Conservation (phyloP, 35 echinoderm and acorn worm genomes). For the Nesometra sesokonis region DNA sequence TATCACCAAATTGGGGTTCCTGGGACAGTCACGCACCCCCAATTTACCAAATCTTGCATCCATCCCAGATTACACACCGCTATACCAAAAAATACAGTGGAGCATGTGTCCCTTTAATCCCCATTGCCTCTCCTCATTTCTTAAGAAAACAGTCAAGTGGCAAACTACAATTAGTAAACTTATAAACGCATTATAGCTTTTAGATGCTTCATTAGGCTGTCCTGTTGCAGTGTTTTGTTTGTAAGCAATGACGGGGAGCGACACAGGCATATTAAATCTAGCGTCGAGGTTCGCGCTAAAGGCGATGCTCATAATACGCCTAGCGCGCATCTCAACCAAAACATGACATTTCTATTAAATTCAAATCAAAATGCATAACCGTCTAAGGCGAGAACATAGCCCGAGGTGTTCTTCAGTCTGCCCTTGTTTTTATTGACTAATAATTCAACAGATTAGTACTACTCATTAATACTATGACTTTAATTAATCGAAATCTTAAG, state of each 20-base stretch:
- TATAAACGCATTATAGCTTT: constrained; percentile 1
- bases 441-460: background rate
- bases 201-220: background rate
- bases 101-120: background rate
- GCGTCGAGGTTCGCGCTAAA: background rate
- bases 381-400: background rate
- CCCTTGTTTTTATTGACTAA: background rate
- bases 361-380: background rate
- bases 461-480: background rate
- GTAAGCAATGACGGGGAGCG: background rate
- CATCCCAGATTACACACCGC: too few species aligned
- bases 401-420: background rate
- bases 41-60: too few species aligned
- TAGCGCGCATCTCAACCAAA: background rate
- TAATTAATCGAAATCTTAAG: background rate
- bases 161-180: background rate
- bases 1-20: too few species aligned
- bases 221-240: background rate
- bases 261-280: background rate
- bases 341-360: background rate
- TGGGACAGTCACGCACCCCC: too few species aligned
- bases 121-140: background rate
- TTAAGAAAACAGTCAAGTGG: background rate
- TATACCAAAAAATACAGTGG: too few species aligned
- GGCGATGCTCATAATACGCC: background rate